Base-by-base conservation (phyloP, 2,888 invertebrate genomes). In the Zaprionus obscuricornis region DNA sequence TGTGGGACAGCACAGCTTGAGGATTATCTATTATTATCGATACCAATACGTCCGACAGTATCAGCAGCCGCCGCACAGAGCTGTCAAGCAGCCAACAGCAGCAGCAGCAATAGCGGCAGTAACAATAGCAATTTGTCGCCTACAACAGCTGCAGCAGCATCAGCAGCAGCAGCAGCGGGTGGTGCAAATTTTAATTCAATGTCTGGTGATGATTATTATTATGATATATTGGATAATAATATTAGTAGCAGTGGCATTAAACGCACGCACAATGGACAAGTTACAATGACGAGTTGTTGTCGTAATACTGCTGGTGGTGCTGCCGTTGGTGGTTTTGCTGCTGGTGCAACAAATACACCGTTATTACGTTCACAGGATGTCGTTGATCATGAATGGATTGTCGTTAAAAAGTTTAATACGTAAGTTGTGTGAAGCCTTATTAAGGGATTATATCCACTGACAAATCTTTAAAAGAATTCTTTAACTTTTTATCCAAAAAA, bases 1-100 rank as follows among this genome's bases (percentile, higher is more conserved):
- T 98, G 97, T 89, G 94, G 97, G 45, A 98, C 98, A 0, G 96
- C 96, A 1, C 98, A 98, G 90, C 94, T 96, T 0, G 98, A 98
- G 91, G 98, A 99, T 91, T 94, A 95, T 10, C 90, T 96, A 5
- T 94, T 96, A 43, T 91, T 96, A 10, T 94, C 93, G 73, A 92
- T 94, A 76, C 94, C 94, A 5, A 91, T 92, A 56, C 78, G 87
- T 6, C 76, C 89, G 1, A n/a, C n/a, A n/a, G n/a, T n/a, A n/a
- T n/a, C n/a, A n/a, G 50, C 70, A 20, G 17, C 62, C 3, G 29
- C 70, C 1, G 39, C 54, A 1, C 75, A 76, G 31, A 40, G 75
- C 0, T 82, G 75, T 33, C 58, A 74, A 46, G 34, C 58, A 3
- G 11, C n/a, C 36, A 1, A 17, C 67, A 1, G 27, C 34, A 0